Evolutionary conservation across 2,888 invertebrate genomes (phyloP).

Genomic region (Apodemia duryi): DNA sequence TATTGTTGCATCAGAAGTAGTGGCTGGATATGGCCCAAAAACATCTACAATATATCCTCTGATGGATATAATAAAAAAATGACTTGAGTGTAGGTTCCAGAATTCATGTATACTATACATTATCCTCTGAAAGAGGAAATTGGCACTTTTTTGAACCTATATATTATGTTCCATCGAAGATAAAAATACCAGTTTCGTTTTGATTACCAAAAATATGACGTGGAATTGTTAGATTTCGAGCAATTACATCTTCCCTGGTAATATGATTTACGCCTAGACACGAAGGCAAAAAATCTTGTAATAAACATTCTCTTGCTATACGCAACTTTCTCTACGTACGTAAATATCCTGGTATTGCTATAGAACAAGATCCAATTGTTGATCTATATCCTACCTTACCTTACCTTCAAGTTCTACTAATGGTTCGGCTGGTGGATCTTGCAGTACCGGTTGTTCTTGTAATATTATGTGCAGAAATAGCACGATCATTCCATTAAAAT

Average conservation of each 20-base stretch:
- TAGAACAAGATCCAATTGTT: conserved; percentile 5
- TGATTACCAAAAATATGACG: conserved; percentile 17
- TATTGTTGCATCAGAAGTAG: conserved; percentile 25
- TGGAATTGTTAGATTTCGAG: conserved; percentile 23
- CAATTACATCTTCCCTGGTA: conserved; percentile 23
- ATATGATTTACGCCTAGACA: conserved; percentile 28
- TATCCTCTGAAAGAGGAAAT: conserved; percentile 23
- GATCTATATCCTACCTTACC: neutral
- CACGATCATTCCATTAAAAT: conserved; percentile 17
- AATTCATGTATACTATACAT: conserved; percentile 32
- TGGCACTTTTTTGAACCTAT: conserved; percentile 11
- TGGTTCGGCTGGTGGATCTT: conserved; percentile 3
- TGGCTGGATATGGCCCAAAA: conserved; percentile 31
- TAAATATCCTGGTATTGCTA: conserved; percentile 1
- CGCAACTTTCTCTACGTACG: conserved; percentile 56
- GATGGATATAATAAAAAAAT: too few relatives aligned
- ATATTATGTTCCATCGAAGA: conserved; percentile 15
- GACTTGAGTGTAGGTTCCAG: too few relatives aligned
- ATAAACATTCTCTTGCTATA: conserved; percentile 31
- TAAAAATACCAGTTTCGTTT: conserved; percentile 7
- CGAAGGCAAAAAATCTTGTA: conserved; percentile 24
- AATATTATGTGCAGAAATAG: conserved; percentile 6
- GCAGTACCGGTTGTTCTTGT: neutral
- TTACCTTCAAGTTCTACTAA: neutral
- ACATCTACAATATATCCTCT: conserved; percentile 33